A percentile compares a stretch with the other conserved stretches of the same genome.
Evolutionary conservation across 2,113 vertebrate species (phyloP).

Genomic region (Pimephales promelas): DNA sequence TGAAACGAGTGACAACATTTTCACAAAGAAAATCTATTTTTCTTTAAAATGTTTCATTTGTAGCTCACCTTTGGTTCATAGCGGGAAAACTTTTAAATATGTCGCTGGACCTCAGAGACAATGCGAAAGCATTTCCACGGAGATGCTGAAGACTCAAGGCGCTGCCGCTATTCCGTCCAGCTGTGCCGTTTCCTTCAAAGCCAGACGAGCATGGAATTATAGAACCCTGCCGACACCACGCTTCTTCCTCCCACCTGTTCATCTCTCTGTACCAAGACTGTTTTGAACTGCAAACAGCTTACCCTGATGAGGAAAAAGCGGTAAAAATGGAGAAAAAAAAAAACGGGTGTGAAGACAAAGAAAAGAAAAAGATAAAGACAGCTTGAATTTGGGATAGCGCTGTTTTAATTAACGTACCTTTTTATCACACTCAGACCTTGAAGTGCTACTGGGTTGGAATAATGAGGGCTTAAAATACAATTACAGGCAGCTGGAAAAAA

Average conservation of each 20-base stretch:
- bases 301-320: not conserved
- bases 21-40: slow-evolving; percentile 17
- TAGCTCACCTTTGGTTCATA: slow-evolving; percentile 18
- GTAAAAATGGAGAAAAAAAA: not conserved
- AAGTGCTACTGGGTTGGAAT: slow-evolving; percentile 28
- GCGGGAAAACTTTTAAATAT: not conserved
- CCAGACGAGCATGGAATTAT: slow-evolving; percentile 1
- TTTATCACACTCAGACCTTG: slow-evolving; percentile 32
- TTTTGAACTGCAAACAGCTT: not conserved
- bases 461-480: slow-evolving; percentile 43
- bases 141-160: slow-evolving; percentile 15
- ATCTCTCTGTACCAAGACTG: not conserved
- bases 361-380: slow-evolving; percentile 48
- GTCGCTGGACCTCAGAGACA: slow-evolving; percentile 8
- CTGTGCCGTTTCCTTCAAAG: slow-evolving; percentile 36
- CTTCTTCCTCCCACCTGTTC: slow-evolving; percentile 12
- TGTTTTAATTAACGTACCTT: slow-evolving; percentile 48
- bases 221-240: not conserved
- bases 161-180: slow-evolving; percentile 1
- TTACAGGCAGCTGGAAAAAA: slow-evolving; percentile 27
- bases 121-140: slow-evolving; percentile 26
- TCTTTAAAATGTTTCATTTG: not conserved
- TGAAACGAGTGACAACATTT: slow-evolving; percentile 3
- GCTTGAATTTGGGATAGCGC: slow-evolving; percentile 45
- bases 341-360: slow-evolving; percentile 45